Conservation (phyloP, 2,888 invertebrate genomes). For the Limnephilus rhombicus region DNA sequence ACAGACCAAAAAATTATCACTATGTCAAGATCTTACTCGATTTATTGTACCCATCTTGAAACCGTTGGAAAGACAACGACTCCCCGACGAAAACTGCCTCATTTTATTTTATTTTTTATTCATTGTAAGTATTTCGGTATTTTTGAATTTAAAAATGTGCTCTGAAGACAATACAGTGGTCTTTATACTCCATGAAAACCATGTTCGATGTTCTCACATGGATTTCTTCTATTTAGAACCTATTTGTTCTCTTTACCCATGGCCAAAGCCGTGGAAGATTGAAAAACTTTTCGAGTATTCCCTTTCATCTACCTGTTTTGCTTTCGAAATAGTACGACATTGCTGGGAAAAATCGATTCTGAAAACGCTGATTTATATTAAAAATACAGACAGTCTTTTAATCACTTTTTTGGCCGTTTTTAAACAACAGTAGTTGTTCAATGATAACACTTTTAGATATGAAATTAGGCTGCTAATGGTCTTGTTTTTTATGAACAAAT, state of each 20-base stretch:
- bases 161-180: too few relatives aligned
- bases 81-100: not conserved
- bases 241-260: too few relatives aligned
- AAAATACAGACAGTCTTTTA: too few relatives aligned
- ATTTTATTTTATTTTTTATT: not conserved
- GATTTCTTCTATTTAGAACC: too few relatives aligned
- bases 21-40: not conserved
- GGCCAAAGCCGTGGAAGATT: too few relatives aligned
- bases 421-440: not conserved
- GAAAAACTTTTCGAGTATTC: too few relatives aligned
- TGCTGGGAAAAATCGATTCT: not conserved
- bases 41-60: not conserved
- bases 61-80: not conserved
- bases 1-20: not conserved
- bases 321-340: too few relatives aligned
- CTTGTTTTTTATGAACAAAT: not conserved
- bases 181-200: not conserved
- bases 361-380: not conserved
- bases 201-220: not conserved
- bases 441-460: not conserved
- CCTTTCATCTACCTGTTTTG: too few relatives aligned
- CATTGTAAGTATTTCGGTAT: not conserved
- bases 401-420: not conserved
- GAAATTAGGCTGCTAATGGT: not conserved
- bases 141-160: not conserved